A percentile compares a stretch with the other conserved stretches of the same genome.
These are phyloP conservation scores for Gastrophysa polygoni DNA, from an alignment of 2,888 invertebrate genomes.

Conservation along the genomic window DNA sequence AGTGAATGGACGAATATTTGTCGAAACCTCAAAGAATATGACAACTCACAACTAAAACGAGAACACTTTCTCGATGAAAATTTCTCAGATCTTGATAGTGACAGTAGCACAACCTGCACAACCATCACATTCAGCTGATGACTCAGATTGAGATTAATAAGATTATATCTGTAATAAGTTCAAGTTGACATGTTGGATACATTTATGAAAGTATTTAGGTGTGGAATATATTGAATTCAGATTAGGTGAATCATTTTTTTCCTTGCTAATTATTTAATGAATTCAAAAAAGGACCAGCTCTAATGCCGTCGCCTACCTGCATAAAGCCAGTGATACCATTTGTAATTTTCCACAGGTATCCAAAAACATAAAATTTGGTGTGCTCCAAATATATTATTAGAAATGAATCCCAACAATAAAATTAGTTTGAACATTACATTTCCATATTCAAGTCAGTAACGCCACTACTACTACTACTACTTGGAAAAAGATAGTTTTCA, in stretches of 20 bases:
- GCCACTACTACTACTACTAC: too few species aligned
- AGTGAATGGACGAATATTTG: too few species aligned
- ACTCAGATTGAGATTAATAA: slow-evolving; percentile 6
- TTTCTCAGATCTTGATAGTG: not conserved
- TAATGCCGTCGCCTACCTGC: not conserved
- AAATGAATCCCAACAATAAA: too few species aligned
- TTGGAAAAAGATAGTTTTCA: too few species aligned
- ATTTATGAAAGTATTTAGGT: not conserved
- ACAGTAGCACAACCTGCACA: not conserved
- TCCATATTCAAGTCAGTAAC: too few species aligned
- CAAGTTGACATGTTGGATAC: slow-evolving; percentile 4
- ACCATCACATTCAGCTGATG: too few species aligned
- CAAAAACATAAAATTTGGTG: too few species aligned
- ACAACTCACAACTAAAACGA: not conserved
- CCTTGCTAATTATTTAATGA: slow-evolving; percentile 3
- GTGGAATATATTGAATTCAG: not conserved
- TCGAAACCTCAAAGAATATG: not conserved
- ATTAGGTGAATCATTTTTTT: not conserved
- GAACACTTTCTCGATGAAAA: not conserved
- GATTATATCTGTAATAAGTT: not conserved
- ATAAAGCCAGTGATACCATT: too few species aligned
- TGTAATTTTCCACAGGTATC: too few species aligned
- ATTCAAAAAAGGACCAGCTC: not conserved
- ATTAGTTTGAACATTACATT: too few species aligned
- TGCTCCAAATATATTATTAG: too few species aligned